A percentile compares a stretch with the other conserved stretches of the same genome.
phyloP scores from a whole-genome alignment of 1,140 invertebrate genomes.

The Delia radicum region DNA sequence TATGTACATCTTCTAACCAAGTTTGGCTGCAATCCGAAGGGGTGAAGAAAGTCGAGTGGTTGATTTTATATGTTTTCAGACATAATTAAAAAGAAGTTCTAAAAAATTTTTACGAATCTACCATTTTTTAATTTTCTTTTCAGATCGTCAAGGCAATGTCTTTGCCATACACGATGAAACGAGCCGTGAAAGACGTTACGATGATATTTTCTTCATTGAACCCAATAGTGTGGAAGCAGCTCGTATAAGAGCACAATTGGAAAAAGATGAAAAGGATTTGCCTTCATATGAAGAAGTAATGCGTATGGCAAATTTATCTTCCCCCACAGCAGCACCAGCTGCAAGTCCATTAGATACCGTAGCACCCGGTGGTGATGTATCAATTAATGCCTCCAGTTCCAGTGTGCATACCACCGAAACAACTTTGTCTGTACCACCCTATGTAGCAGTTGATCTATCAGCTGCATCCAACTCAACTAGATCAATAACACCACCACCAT shows the following conservation, averaged over 20 bases:
- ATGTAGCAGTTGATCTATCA: constrained; percentile 41
- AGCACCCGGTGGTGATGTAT: background rate
- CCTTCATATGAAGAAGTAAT: constrained; percentile 53
- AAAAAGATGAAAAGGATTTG: constrained; percentile 52
- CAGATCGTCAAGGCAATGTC: constrained; percentile 46
- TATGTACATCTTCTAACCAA: no score
- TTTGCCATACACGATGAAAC: constrained; percentile 36
- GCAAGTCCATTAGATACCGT: background rate
- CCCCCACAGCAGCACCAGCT: constrained; percentile 36
- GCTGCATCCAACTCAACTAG: background rate
- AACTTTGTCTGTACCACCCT: constrained; percentile 39
- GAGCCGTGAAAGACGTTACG: constrained; percentile 31
- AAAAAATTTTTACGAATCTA: background rate
- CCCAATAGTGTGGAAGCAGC: constrained; percentile 44
- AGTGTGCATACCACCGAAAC: constrained; percentile 23
- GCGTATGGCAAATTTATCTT: constrained; percentile 48
- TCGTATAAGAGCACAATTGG: constrained; percentile 48
- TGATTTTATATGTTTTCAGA: no score
- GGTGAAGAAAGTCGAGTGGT: no score
- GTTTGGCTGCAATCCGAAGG: no score
- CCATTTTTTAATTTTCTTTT: constrained; percentile 22
- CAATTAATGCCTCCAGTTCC: background rate
- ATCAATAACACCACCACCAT: background rate
- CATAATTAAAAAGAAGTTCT: background rate
- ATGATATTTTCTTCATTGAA: constrained; percentile 49